Base-by-base conservation (phyloP, 2,888 invertebrate genomes). In the Pristionchus exspectatus region DNA sequence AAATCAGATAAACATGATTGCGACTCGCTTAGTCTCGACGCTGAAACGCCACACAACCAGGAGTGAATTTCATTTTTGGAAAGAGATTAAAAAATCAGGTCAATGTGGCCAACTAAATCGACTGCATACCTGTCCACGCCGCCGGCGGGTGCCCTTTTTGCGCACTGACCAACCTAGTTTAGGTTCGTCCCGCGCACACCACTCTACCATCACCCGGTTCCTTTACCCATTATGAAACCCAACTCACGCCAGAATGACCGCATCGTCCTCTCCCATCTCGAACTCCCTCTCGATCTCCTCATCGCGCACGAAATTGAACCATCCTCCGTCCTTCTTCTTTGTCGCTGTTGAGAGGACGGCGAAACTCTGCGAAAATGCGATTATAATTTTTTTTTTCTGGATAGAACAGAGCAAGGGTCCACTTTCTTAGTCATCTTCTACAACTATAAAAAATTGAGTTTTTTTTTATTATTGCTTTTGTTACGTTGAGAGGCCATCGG, bases 271-370 rank as follows among this genome's bases (percentile, higher is more conserved):
- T 10, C 54, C 77, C 59, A 93, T 87, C 10, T 88, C 87, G 74
- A 91, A 91, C 54, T 91, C 88, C 12, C 89, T 85, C 27, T 86
- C 56, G 9, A 93, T 88, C 21, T 72, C 30, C 50, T 90, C 86
- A 30, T 92, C 91, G 18, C 91, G 90, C 27, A 93, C 30, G 16
- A 89, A 77, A 84, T 93, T 92, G 92, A 93, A 93, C 92, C 83
- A 66, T 27, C 66, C 66, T 14, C 33, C 30, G 21, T 69, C 83
- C 27, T 89, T 66, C 66, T 83, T 89, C 66, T 66, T 89, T 54
- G 89, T 89, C 3, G 44, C n/a, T 9, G 30, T n/a, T 5, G 85
- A 30, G 10, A 85, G 85, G 27, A 85, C 85, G 12, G 56, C 59
- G 85, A 89, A 89, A 54, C n/a, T 54, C 89, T 89, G 69, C 2